These are phyloP conservation scores for Poeciliopsis gracilis DNA, from an alignment of 2,797 vertebrate genomes.

Conservation along the genomic window DNA sequence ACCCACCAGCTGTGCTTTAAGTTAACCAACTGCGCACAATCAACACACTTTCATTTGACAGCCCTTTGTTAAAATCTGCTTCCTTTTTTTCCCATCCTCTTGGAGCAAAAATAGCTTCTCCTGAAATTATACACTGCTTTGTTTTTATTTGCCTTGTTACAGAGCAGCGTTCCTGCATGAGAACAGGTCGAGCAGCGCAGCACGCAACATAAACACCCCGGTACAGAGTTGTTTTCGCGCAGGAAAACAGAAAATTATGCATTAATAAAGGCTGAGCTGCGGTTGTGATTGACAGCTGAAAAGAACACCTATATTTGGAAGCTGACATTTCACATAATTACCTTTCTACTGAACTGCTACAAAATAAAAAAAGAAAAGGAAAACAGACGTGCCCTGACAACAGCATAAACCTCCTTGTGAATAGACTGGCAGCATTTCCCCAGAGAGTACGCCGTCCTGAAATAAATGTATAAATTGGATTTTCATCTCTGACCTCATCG, in stretches of 20 bases:
- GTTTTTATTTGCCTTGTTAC: conserved; percentile 25
- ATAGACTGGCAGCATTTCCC: conserved; percentile 47
- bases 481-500: conserved; percentile 59
- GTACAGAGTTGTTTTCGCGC: conserved; percentile 44
- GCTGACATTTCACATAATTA: conserved; percentile 79
- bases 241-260: conserved; percentile 49
- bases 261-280: conserved; percentile 50
- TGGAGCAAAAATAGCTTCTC: conserved; percentile 1
- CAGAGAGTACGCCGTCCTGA: conserved; percentile 28
- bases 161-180: conserved; percentile 23
- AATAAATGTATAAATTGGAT: conserved; percentile 68
- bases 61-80: conserved; percentile 9
- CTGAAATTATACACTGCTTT: conserved; percentile 8
- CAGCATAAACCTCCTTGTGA: conserved; percentile 51
- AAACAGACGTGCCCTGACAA: conserved; percentile 60
- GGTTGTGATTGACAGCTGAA: conserved; percentile 70
- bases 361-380: conserved; percentile 13
- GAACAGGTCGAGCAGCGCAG: conserved; percentile 34
- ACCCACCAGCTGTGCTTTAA: conserved; percentile 15
- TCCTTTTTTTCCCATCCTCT: neutral
- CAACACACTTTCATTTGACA: neutral
- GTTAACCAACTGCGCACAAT: neutral
- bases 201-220: conserved; percentile 38
- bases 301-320: conserved; percentile 73
- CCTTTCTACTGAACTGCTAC: conserved; percentile 63